Base-by-base conservation (phyloP, 1,140 invertebrate genomes). In the Centruroides vittatus region DNA sequence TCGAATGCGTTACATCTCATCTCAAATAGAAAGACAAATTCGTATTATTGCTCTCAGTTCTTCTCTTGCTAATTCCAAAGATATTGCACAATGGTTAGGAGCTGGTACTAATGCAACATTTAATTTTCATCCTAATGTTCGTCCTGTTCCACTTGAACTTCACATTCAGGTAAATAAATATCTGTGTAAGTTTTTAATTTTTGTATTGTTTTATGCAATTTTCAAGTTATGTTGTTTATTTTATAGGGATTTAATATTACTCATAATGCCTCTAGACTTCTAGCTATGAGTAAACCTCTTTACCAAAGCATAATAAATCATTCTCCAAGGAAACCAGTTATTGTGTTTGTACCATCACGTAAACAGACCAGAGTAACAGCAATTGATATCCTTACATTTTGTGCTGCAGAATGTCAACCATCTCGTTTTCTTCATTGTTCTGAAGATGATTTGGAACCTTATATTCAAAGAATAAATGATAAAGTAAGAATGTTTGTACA, bases 101-200 rank as follows among this genome's bases (percentile, higher is more conserved):
- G 96, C 92, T 69, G 86, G 85, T 65, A 83, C 89, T 5, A 91
- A 91, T 64, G 84, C 85, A 41, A 93, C 92, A 1, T 99, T 98
- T 73, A 99, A 99, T 78, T 99, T 99, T 73, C 93, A 98, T 73
- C 96, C 96, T 0, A 96, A 91, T 71, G 94, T 98, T 8, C 78
- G 96, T 23, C 96, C 96, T 8, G 79, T 98, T 41, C 92, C 93
- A 0, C 73, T 99, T 6, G 94, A 99, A 73, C 75, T 99, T 35
- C 92, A 98, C 70, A 93, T 99, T 55, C 88, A 92, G 70, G 41
- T 41, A 41, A 41, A 41, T 41, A 8, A 41, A 76, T 77, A 23
- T 23, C 60, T 65, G 61, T 49, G 3, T 57, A 12, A 49, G 35
- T 51, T 13, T 35, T 34, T 55, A 3, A 10, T 35, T 57, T 58